Evolutionary conservation across 2,113 vertebrate genomes (phyloP).

Genomic region (Hippotragus niger): DNA sequence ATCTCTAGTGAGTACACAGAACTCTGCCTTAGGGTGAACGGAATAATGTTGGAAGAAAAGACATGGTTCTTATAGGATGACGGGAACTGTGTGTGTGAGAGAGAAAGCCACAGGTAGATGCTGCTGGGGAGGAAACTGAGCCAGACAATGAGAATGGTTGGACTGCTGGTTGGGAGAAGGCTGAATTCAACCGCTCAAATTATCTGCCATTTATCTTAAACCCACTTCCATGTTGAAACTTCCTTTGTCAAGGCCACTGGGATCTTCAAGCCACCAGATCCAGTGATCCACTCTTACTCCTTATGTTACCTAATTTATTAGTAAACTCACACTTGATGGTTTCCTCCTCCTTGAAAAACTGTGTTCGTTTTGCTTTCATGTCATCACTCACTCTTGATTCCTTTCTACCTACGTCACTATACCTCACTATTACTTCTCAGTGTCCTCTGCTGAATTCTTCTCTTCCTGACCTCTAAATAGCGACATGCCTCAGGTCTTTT

Average conservation of each 20-base stretch:
- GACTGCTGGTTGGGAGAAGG: not conserved
- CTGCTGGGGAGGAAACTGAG: not conserved
- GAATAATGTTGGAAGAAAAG: not conserved
- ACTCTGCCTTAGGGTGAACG: not conserved
- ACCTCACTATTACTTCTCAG: not conserved
- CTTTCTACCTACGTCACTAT: not conserved
- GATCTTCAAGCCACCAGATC: not conserved
- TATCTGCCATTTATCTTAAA: not conserved
- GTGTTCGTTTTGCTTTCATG: not conserved
- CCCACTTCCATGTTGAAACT: not conserved
- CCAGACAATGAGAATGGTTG: not conserved
- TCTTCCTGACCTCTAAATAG: not conserved
- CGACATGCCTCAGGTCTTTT: not conserved
- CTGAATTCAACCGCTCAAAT: not conserved
- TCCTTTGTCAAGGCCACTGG: not conserved
- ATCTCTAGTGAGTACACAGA: not conserved
- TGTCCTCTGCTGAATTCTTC: not conserved
- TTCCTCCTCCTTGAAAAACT: not conserved
- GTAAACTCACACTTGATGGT: not conserved
- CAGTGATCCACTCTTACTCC: not conserved
- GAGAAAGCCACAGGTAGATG: not conserved
- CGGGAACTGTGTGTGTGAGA: not conserved
- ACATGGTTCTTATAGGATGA: not conserved
- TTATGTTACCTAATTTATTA: not conserved
- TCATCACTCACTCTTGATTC: not conserved